These are phyloP conservation scores for Mugil cephalus DNA, from an alignment of 2,113 vertebrate species.

Conservation along the genomic window DNA sequence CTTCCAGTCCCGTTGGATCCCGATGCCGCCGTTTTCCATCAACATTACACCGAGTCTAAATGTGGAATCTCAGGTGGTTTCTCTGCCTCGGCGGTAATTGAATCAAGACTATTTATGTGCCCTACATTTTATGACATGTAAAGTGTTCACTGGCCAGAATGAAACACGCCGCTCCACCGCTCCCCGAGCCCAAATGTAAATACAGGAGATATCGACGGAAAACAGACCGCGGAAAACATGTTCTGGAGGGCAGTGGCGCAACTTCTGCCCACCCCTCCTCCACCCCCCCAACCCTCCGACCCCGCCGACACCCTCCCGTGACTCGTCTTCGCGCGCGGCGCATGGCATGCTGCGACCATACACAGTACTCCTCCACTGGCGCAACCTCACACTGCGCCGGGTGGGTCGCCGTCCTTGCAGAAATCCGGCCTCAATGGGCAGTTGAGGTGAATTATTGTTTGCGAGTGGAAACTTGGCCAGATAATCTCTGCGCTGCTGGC, in stretches of 20 bases:
- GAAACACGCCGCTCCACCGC: conserved; percentile 60
- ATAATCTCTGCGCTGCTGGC: conserved; percentile 73
- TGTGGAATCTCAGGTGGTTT: conserved; percentile 75
- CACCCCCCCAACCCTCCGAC: conserved; percentile 42
- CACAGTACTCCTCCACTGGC: conserved; percentile 40
- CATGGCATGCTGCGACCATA: conserved; percentile 46
- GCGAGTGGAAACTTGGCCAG: conserved; percentile 85
- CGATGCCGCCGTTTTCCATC: conserved; percentile 49
- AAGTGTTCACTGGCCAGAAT: conserved; percentile 77
- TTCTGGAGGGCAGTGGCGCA: conserved; percentile 36
- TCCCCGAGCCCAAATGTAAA: conserved; percentile 75
- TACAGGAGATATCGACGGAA: conserved; percentile 75
- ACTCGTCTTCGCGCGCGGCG: conserved; percentile 33
- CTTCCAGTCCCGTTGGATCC: conserved; percentile 24
- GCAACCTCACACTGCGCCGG: conserved; percentile 55
- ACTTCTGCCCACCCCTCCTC: too few relatives aligned
- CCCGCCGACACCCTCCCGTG: conserved; percentile 46
- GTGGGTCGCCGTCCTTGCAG: conserved; percentile 65
- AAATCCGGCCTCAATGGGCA: conserved; percentile 72
- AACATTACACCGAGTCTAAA: conserved; percentile 48
- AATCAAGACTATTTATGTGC: conserved; percentile 76
- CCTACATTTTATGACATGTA: conserved; percentile 76
- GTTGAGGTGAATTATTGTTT: conserved; percentile 86
- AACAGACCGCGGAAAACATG: conserved; percentile 75
- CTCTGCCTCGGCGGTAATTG: conserved; percentile 58